Percentiles rank a stretch among this genome's conserved stretches.
Conservation (phyloP, 2,888 invertebrate genomes). For the Hirtodrosophila cameraria region DNA sequence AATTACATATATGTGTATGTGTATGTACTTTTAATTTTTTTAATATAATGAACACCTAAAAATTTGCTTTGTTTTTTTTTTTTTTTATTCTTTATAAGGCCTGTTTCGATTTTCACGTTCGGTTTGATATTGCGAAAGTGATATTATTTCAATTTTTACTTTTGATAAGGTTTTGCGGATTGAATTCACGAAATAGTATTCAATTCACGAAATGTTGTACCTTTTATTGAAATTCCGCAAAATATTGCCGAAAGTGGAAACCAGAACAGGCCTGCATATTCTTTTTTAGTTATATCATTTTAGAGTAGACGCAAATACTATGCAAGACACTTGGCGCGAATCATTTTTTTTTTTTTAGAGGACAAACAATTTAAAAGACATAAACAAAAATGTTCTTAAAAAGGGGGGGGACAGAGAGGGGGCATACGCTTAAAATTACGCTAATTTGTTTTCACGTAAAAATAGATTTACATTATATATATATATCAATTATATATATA, state of each 20-base stretch:
- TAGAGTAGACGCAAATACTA: conserved; percentile 68
- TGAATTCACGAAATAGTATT: too few species aligned
- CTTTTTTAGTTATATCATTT: conserved; percentile 31
- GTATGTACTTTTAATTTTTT: conserved; percentile 16
- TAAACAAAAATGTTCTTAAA: conserved; percentile 24
- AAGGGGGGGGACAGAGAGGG: conserved; percentile 1
- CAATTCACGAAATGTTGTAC: too few species aligned
- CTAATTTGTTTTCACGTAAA: conserved; percentile 48
- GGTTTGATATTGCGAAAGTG: too few species aligned
- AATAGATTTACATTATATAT: conserved; percentile 35
- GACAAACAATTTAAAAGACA: conserved; percentile 12
- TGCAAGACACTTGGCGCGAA: conserved; percentile 70
- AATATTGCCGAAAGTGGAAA: too few species aligned
- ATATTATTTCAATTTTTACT: too few species aligned
- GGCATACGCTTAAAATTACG: conserved; percentile 53
- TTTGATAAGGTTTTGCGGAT: too few species aligned
- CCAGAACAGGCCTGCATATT: too few species aligned
- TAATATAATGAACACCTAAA: conserved; percentile 64
- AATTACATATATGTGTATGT: conserved; percentile 1
- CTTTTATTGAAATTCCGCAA: too few species aligned
- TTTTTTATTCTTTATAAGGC: conserved; percentile 33
- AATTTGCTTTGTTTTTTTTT: conserved; percentile 42
- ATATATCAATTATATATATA: conserved; percentile 28
- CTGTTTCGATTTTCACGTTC: conserved; percentile 9
- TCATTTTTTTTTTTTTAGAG: too few species aligned